Percentiles rank a stretch among this genome's conserved stretches.
phyloP scores from a whole-genome alignment of 2,797 vertebrate species.

The Dromococcyx pavoninus region DNA sequence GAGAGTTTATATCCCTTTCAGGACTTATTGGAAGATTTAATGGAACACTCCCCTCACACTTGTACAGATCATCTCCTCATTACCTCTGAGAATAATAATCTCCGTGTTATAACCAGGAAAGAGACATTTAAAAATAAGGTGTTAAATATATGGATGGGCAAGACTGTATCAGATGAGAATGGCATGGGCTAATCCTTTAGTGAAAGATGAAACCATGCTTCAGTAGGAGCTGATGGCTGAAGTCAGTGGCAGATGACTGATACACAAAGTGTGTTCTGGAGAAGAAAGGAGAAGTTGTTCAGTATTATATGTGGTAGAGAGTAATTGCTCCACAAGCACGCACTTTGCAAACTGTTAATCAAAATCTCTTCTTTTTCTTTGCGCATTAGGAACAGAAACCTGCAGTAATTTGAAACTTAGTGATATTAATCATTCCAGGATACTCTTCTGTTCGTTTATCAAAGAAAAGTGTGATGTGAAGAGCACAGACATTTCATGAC shows the following conservation, averaged over 20 bases:
- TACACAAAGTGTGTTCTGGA: not conserved
- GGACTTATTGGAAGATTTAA: conserved; percentile 19
- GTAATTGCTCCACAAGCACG: not conserved
- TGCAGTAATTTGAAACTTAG: not conserved
- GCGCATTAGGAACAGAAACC: not conserved
- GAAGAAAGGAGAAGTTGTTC: conserved; percentile 22
- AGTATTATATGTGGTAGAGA: not conserved
- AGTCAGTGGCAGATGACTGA: conserved; percentile 31
- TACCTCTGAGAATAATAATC: conserved; percentile 6
- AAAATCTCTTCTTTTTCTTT: not conserved
- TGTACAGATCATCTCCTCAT: not conserved
- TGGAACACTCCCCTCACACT: not conserved
- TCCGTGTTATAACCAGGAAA: not conserved
- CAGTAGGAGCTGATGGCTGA: conserved; percentile 20
- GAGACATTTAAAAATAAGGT: conserved; percentile 52
- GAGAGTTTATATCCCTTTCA: conserved; percentile 10
- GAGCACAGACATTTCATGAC: not conserved
- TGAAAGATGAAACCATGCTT: conserved; percentile 60
- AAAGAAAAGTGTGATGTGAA: not conserved
- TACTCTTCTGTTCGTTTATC: not conserved
- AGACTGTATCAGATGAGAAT: conserved; percentile 55
- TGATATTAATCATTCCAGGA: not conserved
- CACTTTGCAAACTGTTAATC: rapidly evolving
- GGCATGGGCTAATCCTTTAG: conserved; percentile 56
- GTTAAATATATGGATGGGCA: conserved; percentile 50